Percentiles rank a stretch among this genome's conserved stretches.
These are phyloP conservation scores for Leptonema lineaticorne DNA, from an alignment of 1,140 invertebrate genomes.

Conservation along the genomic window DNA sequence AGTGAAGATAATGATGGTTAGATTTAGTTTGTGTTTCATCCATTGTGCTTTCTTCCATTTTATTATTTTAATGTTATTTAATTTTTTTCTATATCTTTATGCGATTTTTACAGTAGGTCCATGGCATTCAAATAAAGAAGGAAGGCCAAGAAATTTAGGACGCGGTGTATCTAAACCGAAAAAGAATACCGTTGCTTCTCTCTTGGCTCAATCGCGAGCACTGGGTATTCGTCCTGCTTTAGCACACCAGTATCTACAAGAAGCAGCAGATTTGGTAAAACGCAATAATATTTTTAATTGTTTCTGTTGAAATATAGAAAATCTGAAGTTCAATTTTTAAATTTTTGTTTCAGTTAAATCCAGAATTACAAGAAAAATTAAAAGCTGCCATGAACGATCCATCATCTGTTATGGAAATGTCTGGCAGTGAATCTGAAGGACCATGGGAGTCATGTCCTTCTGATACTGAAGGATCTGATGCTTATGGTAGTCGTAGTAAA, in stretches of 20 bases:
- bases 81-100: too few species aligned
- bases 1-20: constrained; percentile 67
- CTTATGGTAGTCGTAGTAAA: constrained; percentile 57
- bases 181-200: constrained; percentile 87
- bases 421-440: constrained; percentile 40
- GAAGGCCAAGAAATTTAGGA: constrained; percentile 76
- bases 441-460: constrained; percentile 52
- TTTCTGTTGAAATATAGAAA: too few species aligned
- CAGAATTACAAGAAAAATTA: constrained; percentile 60
- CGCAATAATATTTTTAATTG: too few species aligned
- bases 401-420: constrained; percentile 54
- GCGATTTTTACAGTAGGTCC: constrained; percentile 51
- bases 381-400: constrained; percentile 60
- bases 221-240: constrained; percentile 64
- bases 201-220: constrained; percentile 79
- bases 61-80: neutral
- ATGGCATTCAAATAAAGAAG: constrained; percentile 62
- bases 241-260: constrained; percentile 55
- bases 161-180: constrained; percentile 84
- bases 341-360: constrained; percentile 34
- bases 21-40: too few species aligned
- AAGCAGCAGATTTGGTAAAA: constrained; percentile 52
- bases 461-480: constrained; percentile 50
- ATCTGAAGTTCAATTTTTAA: too few species aligned
- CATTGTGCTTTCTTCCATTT: neutral